phyloP scores from a whole-genome alignment of 30 jellyfish, hydroid and myxozoan genomes.

The Hydractinia echinata region DNA sequence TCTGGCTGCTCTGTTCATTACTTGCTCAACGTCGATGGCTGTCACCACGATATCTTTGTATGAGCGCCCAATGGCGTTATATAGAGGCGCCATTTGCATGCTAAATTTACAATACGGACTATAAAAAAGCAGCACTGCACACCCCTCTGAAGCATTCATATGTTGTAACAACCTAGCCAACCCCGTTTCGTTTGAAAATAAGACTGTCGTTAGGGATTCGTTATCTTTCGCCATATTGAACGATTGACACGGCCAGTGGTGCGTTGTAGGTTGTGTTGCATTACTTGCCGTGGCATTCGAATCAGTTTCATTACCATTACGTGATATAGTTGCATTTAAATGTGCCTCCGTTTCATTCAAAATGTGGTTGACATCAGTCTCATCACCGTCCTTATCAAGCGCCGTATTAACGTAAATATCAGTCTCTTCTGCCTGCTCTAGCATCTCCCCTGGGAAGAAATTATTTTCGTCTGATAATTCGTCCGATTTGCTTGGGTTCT shows the following conservation, averaged over 20 bases:
- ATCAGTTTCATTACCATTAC: neutral
- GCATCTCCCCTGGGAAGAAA: too few species aligned
- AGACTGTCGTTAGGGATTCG: neutral
- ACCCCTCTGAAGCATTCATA: slow-evolving; percentile 28
- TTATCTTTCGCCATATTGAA: slow-evolving; percentile 3
- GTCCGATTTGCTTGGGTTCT: too few species aligned
- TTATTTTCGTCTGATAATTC: too few species aligned
- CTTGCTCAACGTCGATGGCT: slow-evolving; percentile 23
- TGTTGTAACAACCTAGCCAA: neutral
- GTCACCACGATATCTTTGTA: slow-evolving; percentile 20
- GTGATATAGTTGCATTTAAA: neutral
- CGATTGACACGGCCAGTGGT: slow-evolving; percentile 32
- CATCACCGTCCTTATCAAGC: neutral
- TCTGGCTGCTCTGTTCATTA: slow-evolving; percentile 28
- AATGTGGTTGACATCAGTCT: neutral
- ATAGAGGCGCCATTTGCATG: slow-evolving; percentile 27
- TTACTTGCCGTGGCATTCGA: too few species aligned
- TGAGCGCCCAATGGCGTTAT: slow-evolving; percentile 38
- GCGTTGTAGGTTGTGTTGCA: neutral
- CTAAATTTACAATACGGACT: slow-evolving; percentile 36
- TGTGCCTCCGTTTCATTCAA: neutral
- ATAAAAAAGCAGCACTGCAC: slow-evolving; percentile 27
- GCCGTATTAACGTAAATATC: neutral
- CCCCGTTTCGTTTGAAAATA: slow-evolving; percentile 19
- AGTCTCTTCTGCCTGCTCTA: neutral